Conservation (phyloP, 2,888 invertebrate genomes). For the Lycophotia porphyrea region DNA sequence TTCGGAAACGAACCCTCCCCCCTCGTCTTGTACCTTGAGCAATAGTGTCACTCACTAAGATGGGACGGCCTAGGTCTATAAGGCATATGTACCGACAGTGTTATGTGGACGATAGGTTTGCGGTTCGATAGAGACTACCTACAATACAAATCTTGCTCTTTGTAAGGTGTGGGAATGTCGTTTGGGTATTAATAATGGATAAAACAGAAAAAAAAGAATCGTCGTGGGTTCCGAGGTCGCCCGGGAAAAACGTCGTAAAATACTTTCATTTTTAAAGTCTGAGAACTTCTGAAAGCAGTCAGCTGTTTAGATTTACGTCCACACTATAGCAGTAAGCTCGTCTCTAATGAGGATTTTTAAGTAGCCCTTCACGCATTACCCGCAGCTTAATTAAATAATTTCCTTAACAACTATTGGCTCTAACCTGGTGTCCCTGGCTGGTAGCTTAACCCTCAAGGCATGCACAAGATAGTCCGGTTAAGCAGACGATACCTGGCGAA, state of each 20-base stretch:
- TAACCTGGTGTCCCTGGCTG: too few species aligned
- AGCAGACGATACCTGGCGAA: too few species aligned
- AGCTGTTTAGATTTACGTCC: background rate
- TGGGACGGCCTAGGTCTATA: constrained; percentile 60
- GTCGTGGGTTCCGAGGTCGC: background rate
- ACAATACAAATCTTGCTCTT: background rate
- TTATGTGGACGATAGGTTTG: background rate
- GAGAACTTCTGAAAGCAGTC: background rate
- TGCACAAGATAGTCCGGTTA: too few species aligned
- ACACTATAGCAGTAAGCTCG: background rate
- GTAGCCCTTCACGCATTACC: background rate
- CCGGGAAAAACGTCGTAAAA: background rate
- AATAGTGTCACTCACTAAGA: constrained; percentile 73
- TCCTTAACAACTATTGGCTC: background rate
- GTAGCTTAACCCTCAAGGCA: too few species aligned
- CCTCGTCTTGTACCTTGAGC: constrained; percentile 67
- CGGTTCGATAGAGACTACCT: background rate
- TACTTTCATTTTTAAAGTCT: background rate
- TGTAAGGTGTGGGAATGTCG: background rate
- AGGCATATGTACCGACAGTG: constrained; percentile 46
- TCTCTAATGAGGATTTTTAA: background rate
- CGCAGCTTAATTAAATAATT: background rate
- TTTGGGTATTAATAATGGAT: background rate
- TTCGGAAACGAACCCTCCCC: constrained; percentile 73
- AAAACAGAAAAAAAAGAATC: background rate